A percentile compares a stretch with the other conserved stretches of the same genome.
Evolutionary conservation across 2,113 vertebrate species (phyloP).

Genomic region (Odocoileus hemionus): DNA sequence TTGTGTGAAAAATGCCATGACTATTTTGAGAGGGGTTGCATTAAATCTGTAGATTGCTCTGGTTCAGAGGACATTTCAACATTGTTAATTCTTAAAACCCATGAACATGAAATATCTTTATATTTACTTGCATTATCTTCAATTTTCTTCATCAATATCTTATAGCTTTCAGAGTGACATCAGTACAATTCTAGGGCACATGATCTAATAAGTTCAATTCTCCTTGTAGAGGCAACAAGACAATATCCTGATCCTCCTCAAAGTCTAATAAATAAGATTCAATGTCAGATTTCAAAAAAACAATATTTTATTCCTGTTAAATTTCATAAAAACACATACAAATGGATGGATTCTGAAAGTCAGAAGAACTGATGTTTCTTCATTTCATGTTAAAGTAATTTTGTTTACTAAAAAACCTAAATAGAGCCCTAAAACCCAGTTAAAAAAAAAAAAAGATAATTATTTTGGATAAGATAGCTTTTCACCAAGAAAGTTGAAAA

Average conservation of each 20-base stretch:
- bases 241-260: not conserved
- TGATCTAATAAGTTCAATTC: not conserved
- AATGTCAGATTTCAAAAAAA: not conserved
- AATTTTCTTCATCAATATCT: not conserved
- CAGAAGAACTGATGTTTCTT: not conserved
- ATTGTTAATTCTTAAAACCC: not conserved
- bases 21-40: not conserved
- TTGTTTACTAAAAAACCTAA: not conserved
- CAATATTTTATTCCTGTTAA: not conserved
- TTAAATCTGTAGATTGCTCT: not conserved
- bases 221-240: not conserved
- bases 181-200: not conserved
- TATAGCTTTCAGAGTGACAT: not conserved
- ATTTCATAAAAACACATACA: not conserved
- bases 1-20: not conserved
- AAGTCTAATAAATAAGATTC: not conserved
- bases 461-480: not conserved
- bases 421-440: not conserved
- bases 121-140: not conserved
- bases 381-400: not conserved
- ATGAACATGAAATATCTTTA: not conserved
- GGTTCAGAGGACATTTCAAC: not conserved
- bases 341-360: not conserved
- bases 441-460: not conserved
- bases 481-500: too few relatives aligned